Conservation (phyloP, 1,140 invertebrate genomes). For the Drosophila athabasca region DNA sequence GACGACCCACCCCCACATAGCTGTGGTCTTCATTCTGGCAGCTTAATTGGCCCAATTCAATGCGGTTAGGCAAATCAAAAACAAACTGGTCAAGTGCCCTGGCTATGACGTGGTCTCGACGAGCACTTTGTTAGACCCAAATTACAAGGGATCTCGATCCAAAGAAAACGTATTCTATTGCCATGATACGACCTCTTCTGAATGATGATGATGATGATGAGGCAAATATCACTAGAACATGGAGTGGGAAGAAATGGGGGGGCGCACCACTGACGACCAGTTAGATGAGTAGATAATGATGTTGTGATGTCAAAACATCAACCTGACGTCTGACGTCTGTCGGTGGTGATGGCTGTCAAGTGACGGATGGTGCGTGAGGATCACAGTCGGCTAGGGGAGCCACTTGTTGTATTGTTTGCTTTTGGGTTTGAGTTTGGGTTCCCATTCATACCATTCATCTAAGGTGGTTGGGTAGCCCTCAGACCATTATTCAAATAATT, state of each 20-base stretch:
- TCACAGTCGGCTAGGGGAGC: constrained; percentile 27
- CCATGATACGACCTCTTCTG: constrained; percentile 16
- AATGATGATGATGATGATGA: constrained; percentile 55
- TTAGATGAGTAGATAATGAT: constrained; percentile 72
- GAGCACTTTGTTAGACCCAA: constrained; percentile 26
- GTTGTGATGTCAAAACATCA: constrained; percentile 78
- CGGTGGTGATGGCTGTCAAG: constrained; percentile 45
- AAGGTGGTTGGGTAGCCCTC: background rate
- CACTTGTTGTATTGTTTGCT: constrained; percentile 53
- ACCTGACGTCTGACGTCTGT: constrained; percentile 41
- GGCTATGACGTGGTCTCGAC: constrained; percentile 22
- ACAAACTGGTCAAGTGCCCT: constrained; percentile 46
- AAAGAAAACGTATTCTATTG: constrained; percentile 32
- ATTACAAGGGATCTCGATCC: constrained; percentile 39
- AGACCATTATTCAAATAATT: constrained; percentile 63
- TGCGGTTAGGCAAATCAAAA: constrained; percentile 35
- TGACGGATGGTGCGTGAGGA: constrained; percentile 75
- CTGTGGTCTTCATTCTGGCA: constrained; percentile 38
- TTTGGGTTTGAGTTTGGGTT: constrained; percentile 11
- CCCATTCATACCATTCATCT: constrained; percentile 9
- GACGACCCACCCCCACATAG: background rate
- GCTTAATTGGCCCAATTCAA: constrained; percentile 57
- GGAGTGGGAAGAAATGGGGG: constrained; percentile 1
- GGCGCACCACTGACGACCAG: constrained; percentile 32
- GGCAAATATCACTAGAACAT: constrained; percentile 32